Conservation (phyloP, 2,888 invertebrate genomes). For the Auanema sp. region DNA sequence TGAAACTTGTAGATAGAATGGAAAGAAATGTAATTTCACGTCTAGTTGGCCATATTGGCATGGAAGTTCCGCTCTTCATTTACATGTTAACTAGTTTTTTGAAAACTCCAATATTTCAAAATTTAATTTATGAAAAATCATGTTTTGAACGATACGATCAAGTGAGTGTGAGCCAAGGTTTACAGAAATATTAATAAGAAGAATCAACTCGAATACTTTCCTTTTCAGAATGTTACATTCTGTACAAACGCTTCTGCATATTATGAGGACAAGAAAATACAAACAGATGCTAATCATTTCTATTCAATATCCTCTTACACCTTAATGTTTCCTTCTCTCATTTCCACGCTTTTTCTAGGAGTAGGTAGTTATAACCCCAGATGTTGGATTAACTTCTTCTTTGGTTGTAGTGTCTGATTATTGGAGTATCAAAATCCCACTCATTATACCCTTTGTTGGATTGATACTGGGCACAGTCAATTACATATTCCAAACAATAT, state of each 20-base stretch:
- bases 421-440: constrained; percentile 65
- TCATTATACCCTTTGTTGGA: constrained; percentile 65
- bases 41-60: constrained; percentile 30
- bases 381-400: no score
- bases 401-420: constrained; percentile 61
- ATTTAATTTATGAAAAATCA: constrained; percentile 64
- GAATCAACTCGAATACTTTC: no score
- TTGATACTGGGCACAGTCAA: constrained; percentile 55
- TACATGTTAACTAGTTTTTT: constrained; percentile 65
- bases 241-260: constrained; percentile 47
- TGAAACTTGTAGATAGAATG: no score
- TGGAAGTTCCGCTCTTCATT: constrained; percentile 65
- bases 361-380: constrained; percentile 47
- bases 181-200: not conserved
- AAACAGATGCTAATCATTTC: constrained; percentile 64
- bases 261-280: constrained; percentile 59
- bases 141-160: constrained; percentile 50
- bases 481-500: constrained; percentile 63
- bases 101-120: constrained; percentile 64
- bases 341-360: constrained; percentile 64
- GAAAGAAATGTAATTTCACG: constrained; percentile 3
- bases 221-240: constrained; percentile 33
- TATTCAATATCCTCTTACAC: constrained; percentile 64
- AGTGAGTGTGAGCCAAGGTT: constrained; percentile 15
- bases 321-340: constrained; percentile 63